Conservation (phyloP, 1,140 invertebrate genomes). For the Bombus confusus region DNA sequence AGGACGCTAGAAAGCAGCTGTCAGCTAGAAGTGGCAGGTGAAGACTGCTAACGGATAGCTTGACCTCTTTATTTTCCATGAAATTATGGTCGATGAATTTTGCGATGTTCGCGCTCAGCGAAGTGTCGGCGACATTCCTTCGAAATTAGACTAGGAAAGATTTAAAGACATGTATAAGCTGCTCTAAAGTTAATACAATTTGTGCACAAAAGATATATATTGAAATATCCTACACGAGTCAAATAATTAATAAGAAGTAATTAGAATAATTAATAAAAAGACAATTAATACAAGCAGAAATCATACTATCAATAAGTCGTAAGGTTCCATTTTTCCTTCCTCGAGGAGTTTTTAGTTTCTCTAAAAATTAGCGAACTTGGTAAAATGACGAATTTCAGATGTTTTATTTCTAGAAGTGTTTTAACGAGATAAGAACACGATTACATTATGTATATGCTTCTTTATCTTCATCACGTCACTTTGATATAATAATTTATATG, state of each 20-base stretch:
- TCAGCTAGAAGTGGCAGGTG: conserved; percentile 6
- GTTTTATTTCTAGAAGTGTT: no score
- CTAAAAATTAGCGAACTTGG: no score
- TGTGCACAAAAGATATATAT: not conserved
- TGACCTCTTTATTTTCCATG: conserved; percentile 1
- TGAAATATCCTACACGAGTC: not conserved
- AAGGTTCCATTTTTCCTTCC: no score
- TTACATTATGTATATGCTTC: no score
- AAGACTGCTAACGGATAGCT: not conserved
- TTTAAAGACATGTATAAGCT: not conserved
- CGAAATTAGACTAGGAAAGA: not conserved
- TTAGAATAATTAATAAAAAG: no score
- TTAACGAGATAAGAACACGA: no score
- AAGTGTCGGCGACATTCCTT: not conserved
- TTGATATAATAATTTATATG: no score
- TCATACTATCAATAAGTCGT: no score
- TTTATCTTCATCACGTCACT: no score
- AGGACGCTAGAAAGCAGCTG: conserved; percentile 27
- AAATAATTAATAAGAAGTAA: not conserved
- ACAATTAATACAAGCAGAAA: no score
- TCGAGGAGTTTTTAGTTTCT: no score
- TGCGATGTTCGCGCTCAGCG: not conserved
- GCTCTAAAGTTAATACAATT: not conserved
- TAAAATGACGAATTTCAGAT: no score
- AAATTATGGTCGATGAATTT: not conserved